phyloP scores from a whole-genome alignment of 1,140 invertebrate genomes.

The Anoplolepis gracilipes region DNA sequence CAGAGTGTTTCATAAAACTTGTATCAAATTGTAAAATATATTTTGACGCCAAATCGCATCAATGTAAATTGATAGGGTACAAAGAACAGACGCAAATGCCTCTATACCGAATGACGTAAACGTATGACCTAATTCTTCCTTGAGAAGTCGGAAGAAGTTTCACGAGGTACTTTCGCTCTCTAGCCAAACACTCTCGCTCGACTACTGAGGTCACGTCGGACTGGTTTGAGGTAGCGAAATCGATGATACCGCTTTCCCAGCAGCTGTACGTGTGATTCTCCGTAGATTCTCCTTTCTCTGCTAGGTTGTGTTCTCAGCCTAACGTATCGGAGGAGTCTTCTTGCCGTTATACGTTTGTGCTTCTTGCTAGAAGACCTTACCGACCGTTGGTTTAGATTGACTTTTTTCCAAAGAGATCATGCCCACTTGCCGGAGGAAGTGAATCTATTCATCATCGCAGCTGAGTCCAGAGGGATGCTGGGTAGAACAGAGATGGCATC shows the following conservation, averaged over 20 bases:
- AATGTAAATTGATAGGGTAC: neutral
- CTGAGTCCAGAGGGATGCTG: conserved; percentile 12
- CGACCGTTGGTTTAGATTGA: conserved; percentile 63
- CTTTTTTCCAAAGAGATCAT: conserved; percentile 33
- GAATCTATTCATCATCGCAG: conserved; percentile 39
- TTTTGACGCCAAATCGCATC: neutral
- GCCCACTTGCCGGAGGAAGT: conserved; percentile 28
- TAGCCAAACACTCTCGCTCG: conserved; percentile 1
- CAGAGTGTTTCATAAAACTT: neutral
- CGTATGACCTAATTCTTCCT: conserved; percentile 23
- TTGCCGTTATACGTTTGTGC: conserved; percentile 35
- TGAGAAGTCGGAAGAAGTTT: conserved; percentile 61
- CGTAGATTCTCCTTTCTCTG: conserved; percentile 36
- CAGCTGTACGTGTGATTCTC: conserved; percentile 3
- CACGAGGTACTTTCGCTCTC: conserved; percentile 55
- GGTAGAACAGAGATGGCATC: conserved; percentile 63
- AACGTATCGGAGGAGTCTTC: conserved; percentile 64
- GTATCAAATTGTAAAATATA: neutral
- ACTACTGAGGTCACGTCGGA: conserved; percentile 1
- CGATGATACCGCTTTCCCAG: conserved; percentile 61
- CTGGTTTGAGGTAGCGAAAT: conserved; percentile 18
- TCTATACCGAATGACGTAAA: neutral
- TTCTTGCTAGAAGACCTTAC: conserved; percentile 58
- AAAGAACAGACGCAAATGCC: neutral
- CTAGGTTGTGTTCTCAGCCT: conserved; percentile 30